Conservation (phyloP, 2,888 invertebrate species). For the Machimus atricapillus region DNA sequence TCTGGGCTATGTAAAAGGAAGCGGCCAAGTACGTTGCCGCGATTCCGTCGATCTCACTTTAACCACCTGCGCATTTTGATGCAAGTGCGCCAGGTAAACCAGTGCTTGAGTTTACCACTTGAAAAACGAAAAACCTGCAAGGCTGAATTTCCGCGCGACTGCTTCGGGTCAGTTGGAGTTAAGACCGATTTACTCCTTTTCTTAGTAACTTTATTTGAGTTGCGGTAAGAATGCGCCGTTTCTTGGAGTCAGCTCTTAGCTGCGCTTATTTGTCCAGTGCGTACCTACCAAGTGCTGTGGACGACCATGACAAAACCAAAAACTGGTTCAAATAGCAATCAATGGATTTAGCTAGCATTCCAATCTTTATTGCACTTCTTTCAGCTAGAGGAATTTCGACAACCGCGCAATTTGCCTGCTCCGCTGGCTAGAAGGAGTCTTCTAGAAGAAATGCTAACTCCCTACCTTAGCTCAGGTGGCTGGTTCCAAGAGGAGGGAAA, state of each 20-base stretch:
- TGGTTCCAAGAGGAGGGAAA: neutral
- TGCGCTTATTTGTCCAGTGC: neutral
- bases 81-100: neutral
- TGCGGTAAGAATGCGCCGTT: neutral
- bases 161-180: neutral
- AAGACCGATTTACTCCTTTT: neutral
- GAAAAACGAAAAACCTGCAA: neutral
- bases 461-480: neutral
- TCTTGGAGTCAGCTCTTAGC: neutral
- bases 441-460: neutral
- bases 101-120: neutral
- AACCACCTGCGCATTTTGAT: neutral
- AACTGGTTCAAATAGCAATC: neutral
- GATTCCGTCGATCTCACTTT: neutral
- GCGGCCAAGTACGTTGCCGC: neutral
- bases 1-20: neutral
- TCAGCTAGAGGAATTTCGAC: neutral
- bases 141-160: neutral
- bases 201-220: neutral
- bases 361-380: neutral
- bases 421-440: neutral
- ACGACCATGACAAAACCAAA: neutral
- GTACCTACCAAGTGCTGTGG: neutral
- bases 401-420: neutral
- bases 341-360: neutral